Base-by-base conservation (phyloP, 2,888 invertebrate genomes). In the Dascillus cervinus region DNA sequence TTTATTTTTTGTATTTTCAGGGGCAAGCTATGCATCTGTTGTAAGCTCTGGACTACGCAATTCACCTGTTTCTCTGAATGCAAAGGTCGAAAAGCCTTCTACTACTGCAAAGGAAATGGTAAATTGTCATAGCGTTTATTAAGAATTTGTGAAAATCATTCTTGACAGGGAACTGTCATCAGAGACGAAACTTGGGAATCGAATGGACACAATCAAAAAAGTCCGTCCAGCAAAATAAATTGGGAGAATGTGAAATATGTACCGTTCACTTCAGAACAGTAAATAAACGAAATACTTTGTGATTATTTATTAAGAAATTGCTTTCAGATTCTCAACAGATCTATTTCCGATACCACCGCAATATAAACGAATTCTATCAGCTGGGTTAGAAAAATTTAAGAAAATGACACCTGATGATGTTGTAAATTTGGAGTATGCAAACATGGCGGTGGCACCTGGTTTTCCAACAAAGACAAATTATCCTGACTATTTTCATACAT, bases 91-190 rank as follows among this genome's bases (percentile, higher is more conserved):
- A 5, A 56, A 57, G 27, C 50, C 54, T 15, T 52, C 68, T 27
- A 58, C 66, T 20, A 56, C 68, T 41, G 46, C 64, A 3, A 58
- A 69, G 43, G 64, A 69, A 54, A 63, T 71, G 63, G 70, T 71
- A 56, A 56, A 24, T 10, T 11, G 12, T 15, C 24, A 15, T 29
- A 32, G 22, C 22, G 33, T 35, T 27, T 29, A 41, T 46, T 64
- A 3, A 58, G 69, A 43, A 64, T 69, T 53, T 63, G 71, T 62
- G 70, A 70, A 56, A 56, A n/a, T n/a, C n/a, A n/a, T n/a, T n/a
- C n/a, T 13, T 29, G 28, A 26, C 45, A 66, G 67, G 57, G 65
- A 3, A 58, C 64, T 5, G 41, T 56, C 20, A 61, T 66, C 2
- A 54, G 62, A 34, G 62, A 61, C n/a, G 46, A 60, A 22, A 48